Base-by-base conservation (phyloP, 2,888 invertebrate species). In the Therioaphis trifolii region DNA sequence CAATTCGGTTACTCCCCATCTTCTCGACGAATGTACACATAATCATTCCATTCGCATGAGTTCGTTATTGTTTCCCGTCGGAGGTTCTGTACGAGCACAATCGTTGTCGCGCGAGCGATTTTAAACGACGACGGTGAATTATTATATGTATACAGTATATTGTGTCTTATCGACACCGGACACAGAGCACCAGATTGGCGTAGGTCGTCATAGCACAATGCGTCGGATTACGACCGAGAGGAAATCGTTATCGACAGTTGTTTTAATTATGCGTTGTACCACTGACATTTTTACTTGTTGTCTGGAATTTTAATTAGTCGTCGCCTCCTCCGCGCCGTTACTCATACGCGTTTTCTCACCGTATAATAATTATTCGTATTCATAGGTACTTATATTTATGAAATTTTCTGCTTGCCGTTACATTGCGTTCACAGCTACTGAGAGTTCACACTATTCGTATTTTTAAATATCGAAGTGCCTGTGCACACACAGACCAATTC, bases 271-370 rank as follows among this genome's bases (percentile, higher is more conserved):
- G 27, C 15, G 29, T 29, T 71, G 69, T 58, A 61, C 80, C 14
- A 63, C 71, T 72, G 72, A 72, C 80, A 72, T 80, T 80, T 61
- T 80, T 61, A 72, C 49, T 72, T 63, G 80, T 80, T 72, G 80
- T 80, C 80, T 80, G 80, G 80, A 61, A 80, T 80, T 80, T 80
- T 80, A 80, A 80, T 80, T 72, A 68, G 52, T 77, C 76, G 58
- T 35, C 52, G 4, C 40, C 78, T 66, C 24, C 12, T 18, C 12
- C 21, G 2, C 72, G 2, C 72, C 71, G 2, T 2, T 29, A 52
- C 12, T 21, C 21, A 11, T 12, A 24, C 52, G 21, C 24, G 29
- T 68, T 78, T 68, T 68, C 52, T 78, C 78, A 78, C 66, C 49
- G 9, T 77, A 9, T n/a, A 12, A 46, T 46, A 46, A 43, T 69